Percentiles rank a stretch among this genome's conserved stretches.
Conservation (phyloP, 2,797 vertebrate genomes). For the Eutrigla gurnardus region DNA sequence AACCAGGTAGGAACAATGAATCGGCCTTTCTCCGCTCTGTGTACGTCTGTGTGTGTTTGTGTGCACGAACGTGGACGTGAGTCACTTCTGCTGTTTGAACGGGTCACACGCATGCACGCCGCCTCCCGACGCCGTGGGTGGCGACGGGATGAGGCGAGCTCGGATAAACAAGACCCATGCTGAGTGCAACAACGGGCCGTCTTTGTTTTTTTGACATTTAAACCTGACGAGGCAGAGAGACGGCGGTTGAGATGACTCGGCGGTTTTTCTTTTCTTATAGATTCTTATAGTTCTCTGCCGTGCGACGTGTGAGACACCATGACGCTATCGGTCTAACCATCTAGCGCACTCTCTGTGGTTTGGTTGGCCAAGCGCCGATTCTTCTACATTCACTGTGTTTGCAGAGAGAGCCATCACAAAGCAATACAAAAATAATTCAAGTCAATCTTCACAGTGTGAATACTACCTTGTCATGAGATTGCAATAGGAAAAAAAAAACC, state of each 20-base stretch:
- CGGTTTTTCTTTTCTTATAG: too few species aligned
- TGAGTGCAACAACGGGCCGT: constrained; percentile 45
- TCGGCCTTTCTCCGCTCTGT: constrained; percentile 7
- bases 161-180: constrained; percentile 52
- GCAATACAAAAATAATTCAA: background rate
- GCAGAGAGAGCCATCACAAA: background rate
- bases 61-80: background rate
- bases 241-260: background rate
- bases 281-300: too few species aligned
- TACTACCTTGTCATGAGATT: too few species aligned
- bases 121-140: too few species aligned
- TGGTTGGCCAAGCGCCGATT: background rate
- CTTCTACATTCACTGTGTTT: background rate
- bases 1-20: constrained; percentile 56
- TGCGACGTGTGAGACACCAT: background rate
- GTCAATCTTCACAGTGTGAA: too few species aligned
- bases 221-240: background rate
- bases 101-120: background rate
- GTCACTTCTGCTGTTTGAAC: constrained; percentile 57
- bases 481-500: too few species aligned
- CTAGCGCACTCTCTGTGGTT: background rate
- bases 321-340: background rate
- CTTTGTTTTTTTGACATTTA: background rate
- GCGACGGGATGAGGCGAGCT: too few species aligned
- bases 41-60: background rate